A percentile compares a stretch with the other conserved stretches of the same genome.
Conservation (phyloP, 2,113 vertebrate species). For the Oncorhynchus nerka region DNA sequence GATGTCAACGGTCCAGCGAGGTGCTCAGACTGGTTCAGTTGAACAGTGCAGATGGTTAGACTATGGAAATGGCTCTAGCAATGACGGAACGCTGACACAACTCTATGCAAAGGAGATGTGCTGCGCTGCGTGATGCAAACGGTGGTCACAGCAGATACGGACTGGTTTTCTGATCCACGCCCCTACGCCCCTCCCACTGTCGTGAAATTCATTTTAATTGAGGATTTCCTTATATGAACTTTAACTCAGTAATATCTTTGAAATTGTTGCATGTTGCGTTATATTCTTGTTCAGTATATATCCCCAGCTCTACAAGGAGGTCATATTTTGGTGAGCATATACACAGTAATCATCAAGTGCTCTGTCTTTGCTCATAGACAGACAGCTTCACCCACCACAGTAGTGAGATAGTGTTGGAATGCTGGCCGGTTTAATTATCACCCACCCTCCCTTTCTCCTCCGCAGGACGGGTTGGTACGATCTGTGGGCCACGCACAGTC, state of each 20-base stretch:
- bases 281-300: too few species aligned
- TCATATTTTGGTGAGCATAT: not conserved
- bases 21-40: not conserved
- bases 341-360: not conserved
- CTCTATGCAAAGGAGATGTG: too few species aligned
- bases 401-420: slow-evolving; percentile 1
- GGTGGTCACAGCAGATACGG: too few species aligned
- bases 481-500: not conserved
- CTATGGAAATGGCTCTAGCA: not conserved
- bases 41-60: not conserved
- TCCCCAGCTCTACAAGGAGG: too few species aligned
- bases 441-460: not conserved
- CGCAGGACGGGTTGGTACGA: not conserved
- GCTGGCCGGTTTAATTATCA: not conserved
- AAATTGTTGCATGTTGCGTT: too few species aligned
- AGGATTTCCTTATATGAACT: too few species aligned
- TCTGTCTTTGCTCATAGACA: not conserved
- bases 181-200: too few species aligned
- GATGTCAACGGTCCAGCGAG: not conserved
- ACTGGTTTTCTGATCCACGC: too few species aligned
- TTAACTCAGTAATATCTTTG: too few species aligned
- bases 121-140: too few species aligned
- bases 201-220: too few species aligned
- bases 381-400: not conserved
- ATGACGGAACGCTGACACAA: not conserved